phyloP scores from a whole-genome alignment of 2,888 invertebrate genomes.

The Leptarthrus brevirostris region DNA sequence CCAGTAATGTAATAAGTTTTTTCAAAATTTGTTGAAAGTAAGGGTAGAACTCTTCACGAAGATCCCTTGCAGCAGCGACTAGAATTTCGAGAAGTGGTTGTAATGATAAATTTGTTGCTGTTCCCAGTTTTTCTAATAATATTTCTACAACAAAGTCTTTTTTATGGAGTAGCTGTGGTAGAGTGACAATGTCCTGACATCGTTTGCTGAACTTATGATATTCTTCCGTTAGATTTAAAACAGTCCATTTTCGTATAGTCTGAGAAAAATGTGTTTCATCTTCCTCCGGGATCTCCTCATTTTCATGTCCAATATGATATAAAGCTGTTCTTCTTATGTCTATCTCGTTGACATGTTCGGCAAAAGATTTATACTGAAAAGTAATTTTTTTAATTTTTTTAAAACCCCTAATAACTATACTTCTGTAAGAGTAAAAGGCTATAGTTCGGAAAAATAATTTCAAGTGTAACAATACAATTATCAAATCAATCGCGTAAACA shows the following conservation, averaged over 20 bases:
- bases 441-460: no score
- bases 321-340: slow-evolving; percentile 85
- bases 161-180: slow-evolving; percentile 85
- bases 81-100: slow-evolving; percentile 87
- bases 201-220: slow-evolving; percentile 82
- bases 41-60: slow-evolving; percentile 89
- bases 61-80: slow-evolving; percentile 86
- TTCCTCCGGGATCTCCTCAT: slow-evolving; percentile 75
- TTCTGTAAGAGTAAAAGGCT: no score
- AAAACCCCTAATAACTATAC: no score
- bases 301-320: slow-evolving; percentile 83
- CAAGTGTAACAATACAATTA: no score
- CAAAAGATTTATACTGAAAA: slow-evolving; percentile 85
- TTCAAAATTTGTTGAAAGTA: slow-evolving; percentile 83
- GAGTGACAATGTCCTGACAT: slow-evolving; percentile 79
- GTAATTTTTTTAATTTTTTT: no score
- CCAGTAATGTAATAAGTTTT: slow-evolving; percentile 71
- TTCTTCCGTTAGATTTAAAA: slow-evolving; percentile 85
- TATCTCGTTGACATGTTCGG: slow-evolving; percentile 85
- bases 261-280: slow-evolving; percentile 83
- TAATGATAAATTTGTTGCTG: slow-evolving; percentile 78
- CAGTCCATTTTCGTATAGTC: slow-evolving; percentile 88
- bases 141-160: slow-evolving; percentile 81
- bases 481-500: no score
- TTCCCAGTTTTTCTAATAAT: slow-evolving; percentile 78